Conservation (phyloP, 2,797 vertebrate species). For the Dallia pectoralis region DNA sequence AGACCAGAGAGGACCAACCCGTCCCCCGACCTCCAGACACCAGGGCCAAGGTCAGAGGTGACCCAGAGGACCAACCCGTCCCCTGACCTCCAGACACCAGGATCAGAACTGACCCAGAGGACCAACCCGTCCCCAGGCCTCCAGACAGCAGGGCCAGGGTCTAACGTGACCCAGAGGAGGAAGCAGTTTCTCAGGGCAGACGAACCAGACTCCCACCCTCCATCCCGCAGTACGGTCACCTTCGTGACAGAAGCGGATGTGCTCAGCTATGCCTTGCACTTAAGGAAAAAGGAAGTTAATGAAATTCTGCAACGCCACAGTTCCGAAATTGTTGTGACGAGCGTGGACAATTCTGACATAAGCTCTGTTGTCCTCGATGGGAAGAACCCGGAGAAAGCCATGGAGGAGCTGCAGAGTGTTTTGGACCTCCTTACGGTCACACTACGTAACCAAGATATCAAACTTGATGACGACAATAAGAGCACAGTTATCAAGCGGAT, state of each 20-base stretch:
- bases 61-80: not conserved
- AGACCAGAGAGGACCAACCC: not conserved
- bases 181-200: not conserved
- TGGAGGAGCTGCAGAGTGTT: conserved; percentile 29
- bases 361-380: conserved; percentile 41
- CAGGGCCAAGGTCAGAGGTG: not conserved
- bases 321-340: accelerated
- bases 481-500: not conserved
- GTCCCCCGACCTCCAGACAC: not conserved
- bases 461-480: not conserved
- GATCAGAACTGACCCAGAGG: not conserved
- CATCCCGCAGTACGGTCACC: not conserved
- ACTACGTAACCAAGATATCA: conserved; percentile 62
- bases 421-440: conserved; percentile 7
- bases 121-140: not conserved
- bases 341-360: not conserved
- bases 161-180: not conserved
- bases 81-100: not conserved
- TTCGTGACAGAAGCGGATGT: conserved; percentile 40
- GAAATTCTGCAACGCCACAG: not conserved
- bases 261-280: conserved; percentile 33
- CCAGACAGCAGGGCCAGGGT: not conserved
- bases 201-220: no score
- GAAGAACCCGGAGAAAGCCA: not conserved
- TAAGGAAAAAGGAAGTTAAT: conserved; percentile 2